These are phyloP conservation scores for Eristalis tenax DNA, from an alignment of 2,888 invertebrate species.

Conservation along the genomic window DNA sequence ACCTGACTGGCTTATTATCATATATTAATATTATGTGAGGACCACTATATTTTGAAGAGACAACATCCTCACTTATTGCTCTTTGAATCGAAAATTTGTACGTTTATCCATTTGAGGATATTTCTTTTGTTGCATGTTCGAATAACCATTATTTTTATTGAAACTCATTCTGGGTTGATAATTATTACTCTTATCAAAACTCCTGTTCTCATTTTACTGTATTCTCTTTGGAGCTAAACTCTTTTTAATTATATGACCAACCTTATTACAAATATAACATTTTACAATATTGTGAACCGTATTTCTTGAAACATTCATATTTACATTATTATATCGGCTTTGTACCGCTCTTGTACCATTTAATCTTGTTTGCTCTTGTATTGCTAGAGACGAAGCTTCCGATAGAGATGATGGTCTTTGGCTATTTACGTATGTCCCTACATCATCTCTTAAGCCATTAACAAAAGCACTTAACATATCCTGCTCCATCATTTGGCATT, in stretches of 20 bases:
- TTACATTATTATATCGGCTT: no score
- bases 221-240: background rate
- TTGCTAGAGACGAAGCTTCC: constrained; percentile 22
- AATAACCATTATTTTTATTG: no score
- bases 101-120: constrained; percentile 1
- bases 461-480: constrained; percentile 23
- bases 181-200: no score
- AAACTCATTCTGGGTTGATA: no score
- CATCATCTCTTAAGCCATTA: constrained; percentile 21
- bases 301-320: no score
- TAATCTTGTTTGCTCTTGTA: constrained; percentile 19
- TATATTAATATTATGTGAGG: no score
- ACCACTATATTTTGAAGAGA: no score
- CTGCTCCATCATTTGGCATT: constrained; percentile 22
- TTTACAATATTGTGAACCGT: no score
- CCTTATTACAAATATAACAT: constrained; percentile 31
- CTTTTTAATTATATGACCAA: constrained; percentile 19
- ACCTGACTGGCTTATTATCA: no score
- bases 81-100: constrained; percentile 26
- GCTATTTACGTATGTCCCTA: constrained; percentile 16
- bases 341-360: constrained; percentile 8
- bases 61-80: no score
- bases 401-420: constrained; percentile 20
- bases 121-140: background rate
- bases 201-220: no score